Evolutionary conservation across 2,888 invertebrate species (phyloP).

Genomic region (Fragum sueziense): DNA sequence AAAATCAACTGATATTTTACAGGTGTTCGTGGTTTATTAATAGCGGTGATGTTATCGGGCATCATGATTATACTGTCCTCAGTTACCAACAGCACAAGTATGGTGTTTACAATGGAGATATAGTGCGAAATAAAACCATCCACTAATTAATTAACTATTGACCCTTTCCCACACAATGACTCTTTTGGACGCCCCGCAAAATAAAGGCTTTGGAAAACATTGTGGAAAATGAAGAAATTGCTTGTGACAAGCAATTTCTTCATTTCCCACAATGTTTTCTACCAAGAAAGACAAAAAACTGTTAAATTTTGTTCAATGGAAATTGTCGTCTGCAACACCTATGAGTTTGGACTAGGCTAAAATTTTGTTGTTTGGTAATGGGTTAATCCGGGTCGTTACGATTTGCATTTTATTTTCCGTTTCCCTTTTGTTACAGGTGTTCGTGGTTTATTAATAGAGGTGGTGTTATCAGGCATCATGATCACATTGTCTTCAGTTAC

Average conservation of each 20-base stretch:
- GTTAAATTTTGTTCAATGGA: too few species aligned
- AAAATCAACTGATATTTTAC: too few species aligned
- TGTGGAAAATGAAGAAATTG: background rate
- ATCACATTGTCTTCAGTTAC: conserved; percentile 9
- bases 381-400: too few species aligned
- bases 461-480: conserved; percentile 4
- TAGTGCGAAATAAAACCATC: conserved; percentile 9
- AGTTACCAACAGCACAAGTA: conserved; percentile 15
- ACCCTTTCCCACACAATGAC: too few species aligned
- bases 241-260: background rate
- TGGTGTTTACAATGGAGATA: conserved; percentile 14
- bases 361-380: too few species aligned
- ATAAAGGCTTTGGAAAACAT: too few species aligned
- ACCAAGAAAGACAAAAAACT: too few species aligned
- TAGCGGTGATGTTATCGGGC: conserved; percentile 2
- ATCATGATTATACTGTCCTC: conserved; percentile 12
- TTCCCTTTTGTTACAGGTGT: conserved; percentile 8
- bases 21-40: background rate
- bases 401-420: too few species aligned
- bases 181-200: too few species aligned
- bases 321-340: too few species aligned
- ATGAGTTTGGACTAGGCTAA: too few species aligned
- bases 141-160: too few species aligned
- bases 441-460: background rate
- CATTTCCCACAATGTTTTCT: background rate